phyloP scores from a whole-genome alignment of 2,888 invertebrate genomes.

The Metellina segmentata region DNA sequence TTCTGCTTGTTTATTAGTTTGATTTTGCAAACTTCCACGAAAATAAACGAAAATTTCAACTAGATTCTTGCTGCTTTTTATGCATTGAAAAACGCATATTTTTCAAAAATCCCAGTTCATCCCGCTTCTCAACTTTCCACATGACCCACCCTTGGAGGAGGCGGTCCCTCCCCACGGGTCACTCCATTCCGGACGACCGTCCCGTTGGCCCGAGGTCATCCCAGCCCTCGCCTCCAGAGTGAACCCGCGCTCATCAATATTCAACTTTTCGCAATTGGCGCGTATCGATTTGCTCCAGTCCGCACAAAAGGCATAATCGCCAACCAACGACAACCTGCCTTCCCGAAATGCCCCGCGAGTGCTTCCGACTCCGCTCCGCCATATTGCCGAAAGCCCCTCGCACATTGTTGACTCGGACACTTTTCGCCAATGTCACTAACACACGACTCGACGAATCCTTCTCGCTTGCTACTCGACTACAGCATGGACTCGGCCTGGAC shows the following conservation, averaged over 20 bases:
- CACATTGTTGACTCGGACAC: constrained; percentile 33
- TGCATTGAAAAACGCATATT: background rate
- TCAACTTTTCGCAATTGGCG: constrained; percentile 61
- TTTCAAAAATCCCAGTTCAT: background rate
- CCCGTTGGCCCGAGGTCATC: constrained; percentile 36
- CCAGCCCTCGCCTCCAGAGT: background rate
- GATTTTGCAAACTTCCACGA: too few relatives aligned
- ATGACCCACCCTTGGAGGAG: constrained; percentile 19
- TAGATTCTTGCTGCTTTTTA: background rate
- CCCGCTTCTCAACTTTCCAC: background rate
- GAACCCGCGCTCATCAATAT: constrained; percentile 58
- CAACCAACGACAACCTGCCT: constrained; percentile 65
- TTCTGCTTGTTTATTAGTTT: too few relatives aligned
- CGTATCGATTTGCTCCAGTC: constrained; percentile 61
- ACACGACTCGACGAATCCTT: background rate
- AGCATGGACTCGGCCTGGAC: background rate
- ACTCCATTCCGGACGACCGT: constrained; percentile 19
- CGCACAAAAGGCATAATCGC: constrained; percentile 65
- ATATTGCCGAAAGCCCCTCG: constrained; percentile 47
- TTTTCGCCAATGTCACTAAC: constrained; percentile 40
- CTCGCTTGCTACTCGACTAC: background rate
- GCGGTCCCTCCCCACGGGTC: constrained; percentile 27
- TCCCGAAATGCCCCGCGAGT: constrained; percentile 63
- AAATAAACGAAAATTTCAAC: too few relatives aligned
- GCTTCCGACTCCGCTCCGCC: constrained; percentile 48